Evolutionary conservation across 2,113 vertebrate genomes (phyloP).

Genomic region (Fregetta grallaria): DNA sequence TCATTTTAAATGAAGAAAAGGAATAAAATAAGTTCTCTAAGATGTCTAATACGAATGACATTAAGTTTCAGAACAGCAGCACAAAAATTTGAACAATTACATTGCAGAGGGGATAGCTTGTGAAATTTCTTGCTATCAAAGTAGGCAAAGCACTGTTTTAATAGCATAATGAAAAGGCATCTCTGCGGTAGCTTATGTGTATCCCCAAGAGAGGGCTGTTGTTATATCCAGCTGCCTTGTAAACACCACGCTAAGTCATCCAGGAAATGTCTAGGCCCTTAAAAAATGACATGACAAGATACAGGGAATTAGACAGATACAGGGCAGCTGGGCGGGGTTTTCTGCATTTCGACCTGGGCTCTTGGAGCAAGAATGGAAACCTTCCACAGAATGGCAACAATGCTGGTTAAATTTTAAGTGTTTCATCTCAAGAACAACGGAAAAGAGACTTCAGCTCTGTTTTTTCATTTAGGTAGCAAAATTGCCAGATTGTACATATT

Average conservation of each 20-base stretch:
- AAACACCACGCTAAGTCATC: not conserved
- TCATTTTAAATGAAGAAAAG: not conserved
- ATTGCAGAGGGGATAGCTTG: not conserved
- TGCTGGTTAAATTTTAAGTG: not conserved
- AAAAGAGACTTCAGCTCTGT: not conserved
- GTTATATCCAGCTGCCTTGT: not conserved
- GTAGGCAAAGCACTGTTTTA: not conserved
- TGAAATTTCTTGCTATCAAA: not conserved
- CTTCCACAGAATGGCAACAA: not conserved
- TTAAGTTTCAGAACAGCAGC: not conserved
- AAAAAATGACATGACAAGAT: not conserved
- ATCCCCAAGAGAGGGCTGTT: not conserved
- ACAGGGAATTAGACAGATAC: not conserved
- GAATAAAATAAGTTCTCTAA: not conserved
- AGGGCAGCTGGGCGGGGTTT: not conserved
- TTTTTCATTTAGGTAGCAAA: not conserved
- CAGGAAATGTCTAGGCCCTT: not conserved
- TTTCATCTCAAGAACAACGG: not conserved
- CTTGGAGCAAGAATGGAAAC: not conserved
- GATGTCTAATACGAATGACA: fast-evolving
- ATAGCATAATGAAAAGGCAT: not conserved
- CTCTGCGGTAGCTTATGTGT: not conserved
- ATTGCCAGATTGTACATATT: not conserved
- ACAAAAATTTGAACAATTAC: not conserved
- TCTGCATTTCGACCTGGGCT: not conserved